Evolutionary conservation across 2,797 vertebrate species (phyloP), one percentile per base, ranked within the genome.

Genomic region (Chelon auratus): DNA sequence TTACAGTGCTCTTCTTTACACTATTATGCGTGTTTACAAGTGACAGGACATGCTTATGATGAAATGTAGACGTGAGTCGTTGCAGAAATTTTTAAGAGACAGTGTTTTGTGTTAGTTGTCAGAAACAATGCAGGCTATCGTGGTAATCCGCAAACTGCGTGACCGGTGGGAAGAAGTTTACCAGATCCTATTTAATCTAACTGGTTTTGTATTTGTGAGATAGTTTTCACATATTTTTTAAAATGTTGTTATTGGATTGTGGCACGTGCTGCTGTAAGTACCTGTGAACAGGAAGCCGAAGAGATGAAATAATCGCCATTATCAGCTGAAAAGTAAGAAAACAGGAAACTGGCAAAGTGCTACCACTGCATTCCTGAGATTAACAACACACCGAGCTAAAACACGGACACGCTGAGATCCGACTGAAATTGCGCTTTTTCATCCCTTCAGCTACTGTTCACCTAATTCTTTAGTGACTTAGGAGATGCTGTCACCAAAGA

Each of bases 51-150:
- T 80, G 71, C 59, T 68, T 68, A 33, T 70, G 56, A 59, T 75
- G 48, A 80, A 84, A 68, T 78, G 57, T 82, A 69, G 69, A 57
- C 77, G 64, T 85, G 63, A 61, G 37, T 59, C 70, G 24, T 60
- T 75, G 60, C 48, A 72, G 77, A 33, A 6, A 5, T 36, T 63
- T 63, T 62, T 11, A 22, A 13, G 15, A 13, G 55, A 51, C n/a
- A 59, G 45, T 40, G 59, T 54, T 81, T 83, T 50, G 12, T 78
- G 53, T 48, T 63, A 24, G 26, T 33, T 81, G 61, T 82, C 59
- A 45, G 0, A 72, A 62, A 66, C 37, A 65, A 53, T 42, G 22
- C 18, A 64, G 5, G 5, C 5, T 52, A n/a, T 20, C 72, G 50
- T 72, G 53, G 43, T 59, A 72, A 78, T 86, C 52, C 2, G 26